A percentile compares a stretch with the other conserved stretches of the same genome.
These are phyloP conservation scores for Berghia stephanieae DNA, from an alignment of 1,140 invertebrate species.

Conservation along the genomic window DNA sequence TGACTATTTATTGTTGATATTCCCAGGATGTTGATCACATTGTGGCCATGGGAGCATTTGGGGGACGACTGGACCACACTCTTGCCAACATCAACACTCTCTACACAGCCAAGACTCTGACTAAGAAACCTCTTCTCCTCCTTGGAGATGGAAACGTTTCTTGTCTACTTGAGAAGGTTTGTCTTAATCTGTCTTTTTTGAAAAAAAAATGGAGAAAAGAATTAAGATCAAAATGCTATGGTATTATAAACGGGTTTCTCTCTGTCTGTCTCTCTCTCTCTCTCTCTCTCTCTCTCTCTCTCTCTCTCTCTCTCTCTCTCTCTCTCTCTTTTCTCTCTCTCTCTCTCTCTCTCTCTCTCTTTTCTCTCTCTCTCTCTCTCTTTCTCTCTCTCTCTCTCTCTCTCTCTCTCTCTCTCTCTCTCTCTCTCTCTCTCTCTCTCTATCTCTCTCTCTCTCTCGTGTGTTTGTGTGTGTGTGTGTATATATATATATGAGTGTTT, in stretches of 20 bases:
- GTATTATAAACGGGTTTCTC: background rate
- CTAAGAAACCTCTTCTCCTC: background rate
- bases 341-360: background rate
- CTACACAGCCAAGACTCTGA: constrained; percentile 15
- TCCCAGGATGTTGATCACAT: background rate
- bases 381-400: background rate
- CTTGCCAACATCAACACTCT: constrained; percentile 29
- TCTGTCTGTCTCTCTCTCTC: background rate
- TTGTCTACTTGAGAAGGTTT: constrained; percentile 25
- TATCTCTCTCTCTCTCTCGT: no score
- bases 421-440: no score
- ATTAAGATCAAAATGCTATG: no score
- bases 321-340: background rate
- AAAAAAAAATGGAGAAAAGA: no score
- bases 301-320: constrained; percentile 25
- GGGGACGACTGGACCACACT: constrained; percentile 25
- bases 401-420: background rate
- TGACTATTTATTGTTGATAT: background rate
- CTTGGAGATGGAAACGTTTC: background rate
- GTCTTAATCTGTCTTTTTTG: no score
- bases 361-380: background rate
- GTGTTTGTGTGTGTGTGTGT: no score
- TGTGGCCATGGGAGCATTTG: constrained; percentile 29
- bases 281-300: constrained; percentile 32
- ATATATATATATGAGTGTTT: no score